Percentiles rank a stretch among this genome's conserved stretches.
These are phyloP conservation scores for Drosophila pruinosa DNA, from an alignment of 1,140 invertebrate species.

Conservation along the genomic window DNA sequence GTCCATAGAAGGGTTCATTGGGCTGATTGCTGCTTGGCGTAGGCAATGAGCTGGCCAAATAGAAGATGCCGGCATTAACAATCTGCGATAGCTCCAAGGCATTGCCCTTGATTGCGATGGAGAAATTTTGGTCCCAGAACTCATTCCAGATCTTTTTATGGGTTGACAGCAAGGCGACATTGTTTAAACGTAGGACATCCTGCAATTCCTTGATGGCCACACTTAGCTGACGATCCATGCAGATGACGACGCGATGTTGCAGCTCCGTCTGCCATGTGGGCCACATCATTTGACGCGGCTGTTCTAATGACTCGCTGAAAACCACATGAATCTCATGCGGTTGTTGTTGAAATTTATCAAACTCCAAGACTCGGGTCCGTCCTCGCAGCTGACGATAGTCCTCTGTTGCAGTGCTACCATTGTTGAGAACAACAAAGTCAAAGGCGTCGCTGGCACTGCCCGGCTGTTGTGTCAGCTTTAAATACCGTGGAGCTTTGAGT, in stretches of 20 bases:
- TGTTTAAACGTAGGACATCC: conserved; percentile 58
- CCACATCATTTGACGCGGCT: conserved; percentile 75
- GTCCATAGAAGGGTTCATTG: conserved; percentile 83
- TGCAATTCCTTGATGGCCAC: conserved; percentile 84
- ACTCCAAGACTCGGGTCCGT: conserved; percentile 57
- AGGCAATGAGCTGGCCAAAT: conserved; percentile 84
- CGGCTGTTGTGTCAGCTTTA: conserved; percentile 37
- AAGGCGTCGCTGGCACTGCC: conserved; percentile 53
- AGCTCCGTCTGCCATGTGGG: conserved; percentile 72
- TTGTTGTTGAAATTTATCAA: conserved; percentile 83
- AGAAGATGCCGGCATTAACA: conserved; percentile 85
- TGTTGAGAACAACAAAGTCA: conserved; percentile 40
- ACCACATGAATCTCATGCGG: conserved; percentile 65
- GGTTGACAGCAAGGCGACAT: conserved; percentile 25
- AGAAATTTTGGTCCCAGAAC: conserved; percentile 69
- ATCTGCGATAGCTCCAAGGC: conserved; percentile 82
- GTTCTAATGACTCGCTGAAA: conserved; percentile 53
- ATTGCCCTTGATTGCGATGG: conserved; percentile 83
- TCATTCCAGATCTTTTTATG: conserved; percentile 54
- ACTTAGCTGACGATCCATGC: conserved; percentile 83
- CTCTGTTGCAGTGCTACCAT: conserved; percentile 22
- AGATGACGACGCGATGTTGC: conserved; percentile 84
- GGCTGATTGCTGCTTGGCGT: conserved; percentile 82
- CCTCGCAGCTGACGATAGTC: conserved; percentile 49
- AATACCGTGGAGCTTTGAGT: conserved; percentile 36